phyloP scores from a whole-genome alignment of 2,888 invertebrate species.

The Elmis aenea region DNA sequence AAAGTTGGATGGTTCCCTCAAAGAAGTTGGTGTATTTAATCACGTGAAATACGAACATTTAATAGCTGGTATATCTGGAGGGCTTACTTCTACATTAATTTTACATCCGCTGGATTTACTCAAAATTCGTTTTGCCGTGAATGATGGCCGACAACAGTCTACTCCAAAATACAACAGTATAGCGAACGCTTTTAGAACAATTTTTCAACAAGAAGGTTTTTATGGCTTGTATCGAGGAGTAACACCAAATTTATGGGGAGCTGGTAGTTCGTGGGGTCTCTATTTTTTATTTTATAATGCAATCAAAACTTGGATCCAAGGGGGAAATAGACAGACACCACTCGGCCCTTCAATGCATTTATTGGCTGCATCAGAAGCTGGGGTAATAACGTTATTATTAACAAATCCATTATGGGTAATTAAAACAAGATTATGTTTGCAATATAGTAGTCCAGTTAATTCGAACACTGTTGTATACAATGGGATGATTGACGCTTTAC shows the following conservation, averaged over 20 bases:
- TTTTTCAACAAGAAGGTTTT: conserved; percentile 80
- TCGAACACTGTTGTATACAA: conserved; percentile 64
- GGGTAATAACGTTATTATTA: conserved; percentile 79
- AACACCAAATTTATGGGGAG: conserved; percentile 95
- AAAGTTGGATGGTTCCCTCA: background rate
- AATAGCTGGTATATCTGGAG: conserved; percentile 92
- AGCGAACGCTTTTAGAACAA: conserved; percentile 73
- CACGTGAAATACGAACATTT: conserved; percentile 89
- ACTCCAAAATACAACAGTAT: conserved; percentile 86
- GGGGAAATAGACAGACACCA: conserved; percentile 72
- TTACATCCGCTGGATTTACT: conserved; percentile 96
- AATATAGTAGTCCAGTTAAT: conserved; percentile 64
- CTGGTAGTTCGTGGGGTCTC: conserved; percentile 95
- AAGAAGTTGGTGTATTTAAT: conserved; percentile 39
- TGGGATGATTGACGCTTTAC: conserved; percentile 87
- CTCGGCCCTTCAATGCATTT: conserved; percentile 81
- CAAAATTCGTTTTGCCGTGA: conserved; percentile 97
- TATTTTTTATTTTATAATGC: conserved; percentile 96
- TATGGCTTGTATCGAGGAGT: conserved; percentile 92
- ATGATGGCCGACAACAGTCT: conserved; percentile 75
- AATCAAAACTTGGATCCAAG: conserved; percentile 85
- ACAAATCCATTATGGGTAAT: conserved; percentile 99
- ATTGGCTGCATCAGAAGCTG: conserved; percentile 86
- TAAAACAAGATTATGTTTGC: conserved; percentile 94
- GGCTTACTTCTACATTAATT: conserved; percentile 87